These are phyloP conservation scores for Tanytarsus gracilentus DNA, from an alignment of 2,888 invertebrate genomes.

Conservation along the genomic window DNA sequence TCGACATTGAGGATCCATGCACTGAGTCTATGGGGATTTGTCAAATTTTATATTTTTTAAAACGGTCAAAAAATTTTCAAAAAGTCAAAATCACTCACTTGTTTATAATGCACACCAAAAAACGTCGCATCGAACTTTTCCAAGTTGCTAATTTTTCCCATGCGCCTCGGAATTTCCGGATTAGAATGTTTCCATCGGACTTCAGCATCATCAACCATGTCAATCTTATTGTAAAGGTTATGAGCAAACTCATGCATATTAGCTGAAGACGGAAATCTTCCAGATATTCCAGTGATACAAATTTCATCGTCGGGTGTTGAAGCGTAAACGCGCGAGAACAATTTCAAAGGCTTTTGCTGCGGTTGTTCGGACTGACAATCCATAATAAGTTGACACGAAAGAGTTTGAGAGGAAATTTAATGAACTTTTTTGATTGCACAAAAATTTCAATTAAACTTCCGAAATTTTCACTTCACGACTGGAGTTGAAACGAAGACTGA, in stretches of 20 bases:
- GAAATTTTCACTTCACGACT: too few relatives aligned
- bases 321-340: conserved; percentile 23
- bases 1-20: conserved; percentile 70
- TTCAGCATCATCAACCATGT: conserved; percentile 73
- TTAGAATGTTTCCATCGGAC: conserved; percentile 66
- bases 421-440: too few relatives aligned
- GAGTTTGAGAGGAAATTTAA: too few relatives aligned
- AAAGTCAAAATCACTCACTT: conserved; percentile 35
- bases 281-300: conserved; percentile 52
- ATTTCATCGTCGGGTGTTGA: conserved; percentile 34
- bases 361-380: too few relatives aligned
- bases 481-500: too few relatives aligned
- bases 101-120: conserved; percentile 66
- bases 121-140: conserved; percentile 68
- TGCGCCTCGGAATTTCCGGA: conserved; percentile 63
- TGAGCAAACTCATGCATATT: conserved; percentile 53
- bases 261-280: conserved; percentile 55
- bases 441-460: too few relatives aligned
- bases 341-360: conserved; percentile 14
- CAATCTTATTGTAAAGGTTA: conserved; percentile 58
- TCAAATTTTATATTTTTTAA: conserved; percentile 32
- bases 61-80: neutral
- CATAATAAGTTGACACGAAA: too few relatives aligned
- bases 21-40: conserved; percentile 48
- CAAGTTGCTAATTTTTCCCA: conserved; percentile 61